Percentiles rank a stretch among this genome's conserved stretches.
These are phyloP conservation scores for Noctua pronuba DNA, from an alignment of 2,888 invertebrate species.

Conservation along the genomic window DNA sequence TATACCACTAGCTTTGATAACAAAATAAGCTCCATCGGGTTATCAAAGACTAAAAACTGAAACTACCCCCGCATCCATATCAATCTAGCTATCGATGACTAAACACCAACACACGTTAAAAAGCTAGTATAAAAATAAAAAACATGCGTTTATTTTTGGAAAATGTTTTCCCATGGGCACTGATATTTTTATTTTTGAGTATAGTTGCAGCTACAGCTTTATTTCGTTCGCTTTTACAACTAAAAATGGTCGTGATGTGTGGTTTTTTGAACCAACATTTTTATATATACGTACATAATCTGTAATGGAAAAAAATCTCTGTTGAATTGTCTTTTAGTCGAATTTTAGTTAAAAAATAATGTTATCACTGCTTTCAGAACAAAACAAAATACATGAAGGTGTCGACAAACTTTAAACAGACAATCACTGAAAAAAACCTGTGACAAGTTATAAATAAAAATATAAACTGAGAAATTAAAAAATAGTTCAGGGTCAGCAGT, in stretches of 20 bases:
- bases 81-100: too few relatives aligned
- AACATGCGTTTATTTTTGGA: slow-evolving; percentile 35
- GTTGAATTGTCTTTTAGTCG: background rate
- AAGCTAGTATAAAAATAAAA: slow-evolving; percentile 25
- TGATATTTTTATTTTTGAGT: slow-evolving; percentile 37
- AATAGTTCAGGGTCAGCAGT: background rate
- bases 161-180: slow-evolving; percentile 22
- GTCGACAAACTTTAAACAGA: background rate
- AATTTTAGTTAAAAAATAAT: background rate
- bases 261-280: background rate
- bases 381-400: background rate
- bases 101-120: slow-evolving; percentile 21
- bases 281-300: background rate
- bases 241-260: slow-evolving; percentile 6
- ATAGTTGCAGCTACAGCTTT: slow-evolving; percentile 24
- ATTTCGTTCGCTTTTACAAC: slow-evolving; percentile 24
- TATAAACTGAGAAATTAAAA: background rate
- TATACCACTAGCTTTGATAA: background rate
- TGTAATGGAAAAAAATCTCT: background rate
- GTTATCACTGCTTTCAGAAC: background rate
- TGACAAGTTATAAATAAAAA: background rate
- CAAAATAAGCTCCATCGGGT: background rate
- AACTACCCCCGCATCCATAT: background rate
- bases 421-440: background rate
- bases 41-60: slow-evolving; percentile 13